Percentiles rank a stretch among this genome's conserved stretches.
Conservation (phyloP, 2,888 invertebrate genomes). For the Netelia inedita region DNA sequence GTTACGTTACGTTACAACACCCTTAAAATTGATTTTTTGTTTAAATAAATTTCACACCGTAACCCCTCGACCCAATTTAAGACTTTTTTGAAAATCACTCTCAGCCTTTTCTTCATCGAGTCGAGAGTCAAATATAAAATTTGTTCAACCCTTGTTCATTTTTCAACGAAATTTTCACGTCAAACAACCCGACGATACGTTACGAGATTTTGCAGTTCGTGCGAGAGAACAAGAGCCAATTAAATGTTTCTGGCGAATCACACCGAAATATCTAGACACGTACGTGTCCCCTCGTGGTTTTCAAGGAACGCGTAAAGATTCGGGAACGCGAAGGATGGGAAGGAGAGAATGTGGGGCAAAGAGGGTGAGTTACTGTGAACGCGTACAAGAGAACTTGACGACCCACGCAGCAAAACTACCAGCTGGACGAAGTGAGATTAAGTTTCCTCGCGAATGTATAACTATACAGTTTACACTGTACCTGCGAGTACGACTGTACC, state of each 20-base stretch:
- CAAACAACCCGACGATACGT: slow-evolving; percentile 1
- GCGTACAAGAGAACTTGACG: slow-evolving; percentile 34
- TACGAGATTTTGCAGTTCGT: background rate
- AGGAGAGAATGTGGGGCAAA: background rate
- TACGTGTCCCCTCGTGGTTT: background rate
- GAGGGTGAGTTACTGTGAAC: background rate
- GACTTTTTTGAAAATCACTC: too few species aligned
- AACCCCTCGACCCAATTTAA: too few species aligned
- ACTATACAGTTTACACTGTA: slow-evolving; percentile 2
- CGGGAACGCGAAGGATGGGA: background rate
- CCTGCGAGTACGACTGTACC: background rate
- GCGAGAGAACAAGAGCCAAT: slow-evolving; percentile 29
- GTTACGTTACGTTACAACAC: background rate
- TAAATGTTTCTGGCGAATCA: slow-evolving; percentile 48
- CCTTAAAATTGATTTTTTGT: too few species aligned
- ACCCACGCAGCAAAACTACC: slow-evolving; percentile 23
- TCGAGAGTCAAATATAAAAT: too few species aligned
- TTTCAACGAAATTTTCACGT: background rate
- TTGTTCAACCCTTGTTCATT: background rate
- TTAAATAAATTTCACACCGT: too few species aligned
- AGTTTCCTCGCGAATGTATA: slow-evolving; percentile 23
- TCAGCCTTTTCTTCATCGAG: too few species aligned
- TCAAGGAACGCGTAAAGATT: background rate
- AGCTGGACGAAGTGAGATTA: slow-evolving; percentile 35
- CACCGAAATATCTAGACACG: slow-evolving; percentile 10